Evolutionary conservation across 2,888 invertebrate genomes (phyloP).

Genomic region (Salpingus planirostris): DNA sequence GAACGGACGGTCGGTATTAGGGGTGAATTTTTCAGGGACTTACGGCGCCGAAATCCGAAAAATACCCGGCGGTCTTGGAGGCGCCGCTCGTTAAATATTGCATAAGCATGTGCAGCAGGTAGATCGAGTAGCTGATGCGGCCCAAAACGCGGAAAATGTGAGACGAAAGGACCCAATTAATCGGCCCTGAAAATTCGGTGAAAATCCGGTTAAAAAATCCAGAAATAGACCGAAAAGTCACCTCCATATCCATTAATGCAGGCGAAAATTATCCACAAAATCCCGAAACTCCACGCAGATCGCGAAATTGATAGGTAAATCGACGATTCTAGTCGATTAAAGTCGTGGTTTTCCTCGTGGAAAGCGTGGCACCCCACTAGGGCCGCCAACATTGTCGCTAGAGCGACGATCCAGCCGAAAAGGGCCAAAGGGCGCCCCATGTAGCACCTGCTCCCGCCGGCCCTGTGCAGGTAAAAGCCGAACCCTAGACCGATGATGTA

Average conservation of each 20-base stretch:
- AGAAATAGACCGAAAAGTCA: too few species aligned
- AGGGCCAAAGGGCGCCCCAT: conserved; percentile 21
- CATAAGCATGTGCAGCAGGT: conserved; percentile 32
- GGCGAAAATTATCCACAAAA: conserved; percentile 46
- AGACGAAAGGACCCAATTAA: conserved; percentile 27
- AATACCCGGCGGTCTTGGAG: conserved; percentile 28
- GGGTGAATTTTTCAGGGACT: conserved; percentile 3
- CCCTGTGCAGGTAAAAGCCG: conserved; percentile 28
- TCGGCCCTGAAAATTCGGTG: conserved; percentile 26
- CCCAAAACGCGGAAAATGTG: conserved; percentile 31
- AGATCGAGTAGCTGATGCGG: conserved; percentile 34
- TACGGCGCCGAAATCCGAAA: conserved; percentile 31
- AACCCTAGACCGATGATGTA: conserved; percentile 35
- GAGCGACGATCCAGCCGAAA: conserved; percentile 9
- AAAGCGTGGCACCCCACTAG: conserved; percentile 30
- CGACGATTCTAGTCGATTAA: conserved; percentile 32
- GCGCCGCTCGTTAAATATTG: conserved; percentile 29
- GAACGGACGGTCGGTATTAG: background rate
- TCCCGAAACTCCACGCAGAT: conserved; percentile 42
- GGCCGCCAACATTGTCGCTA: conserved; percentile 22
- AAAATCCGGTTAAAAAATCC: too few species aligned
- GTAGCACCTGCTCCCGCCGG: conserved; percentile 25
- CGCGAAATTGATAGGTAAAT: conserved; percentile 40
- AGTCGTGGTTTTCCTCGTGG: conserved; percentile 29
- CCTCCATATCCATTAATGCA: conserved; percentile 46